A percentile compares a stretch with the other conserved stretches of the same genome.
These are phyloP conservation scores for Fopius arisanus DNA, from an alignment of 1,140 invertebrate species.

Conservation along the genomic window DNA sequence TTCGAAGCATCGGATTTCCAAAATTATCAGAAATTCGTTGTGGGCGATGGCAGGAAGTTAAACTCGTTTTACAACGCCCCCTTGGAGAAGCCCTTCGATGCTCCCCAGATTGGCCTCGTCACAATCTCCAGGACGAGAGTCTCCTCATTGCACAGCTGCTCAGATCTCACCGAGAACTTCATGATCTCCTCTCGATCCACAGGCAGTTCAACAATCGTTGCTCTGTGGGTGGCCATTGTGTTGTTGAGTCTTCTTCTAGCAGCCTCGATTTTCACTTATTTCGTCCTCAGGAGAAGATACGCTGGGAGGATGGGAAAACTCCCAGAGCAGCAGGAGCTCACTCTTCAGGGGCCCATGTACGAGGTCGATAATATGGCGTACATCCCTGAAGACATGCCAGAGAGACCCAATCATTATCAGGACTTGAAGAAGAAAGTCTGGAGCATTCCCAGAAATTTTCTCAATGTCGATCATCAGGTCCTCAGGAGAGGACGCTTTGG, in stretches of 20 bases:
- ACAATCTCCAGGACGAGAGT: constrained; percentile 74
- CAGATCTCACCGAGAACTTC: constrained; percentile 64
- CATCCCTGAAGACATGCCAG: constrained; percentile 75
- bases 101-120: constrained; percentile 74
- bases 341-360: constrained; percentile 71
- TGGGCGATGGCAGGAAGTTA: constrained; percentile 80
- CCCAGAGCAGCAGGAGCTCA: constrained; percentile 73
- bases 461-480: constrained; percentile 74
- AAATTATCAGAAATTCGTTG: constrained; percentile 72
- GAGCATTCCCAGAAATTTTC: constrained; percentile 74
- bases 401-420: constrained; percentile 74
- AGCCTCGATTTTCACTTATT: constrained; percentile 69
- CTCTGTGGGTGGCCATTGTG: constrained; percentile 70
- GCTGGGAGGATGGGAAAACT: constrained; percentile 61
- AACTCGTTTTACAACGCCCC: constrained; percentile 83
- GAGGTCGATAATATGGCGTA: constrained; percentile 70
- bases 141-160: constrained; percentile 73
- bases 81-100: constrained; percentile 65
- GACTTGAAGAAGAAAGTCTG: constrained; percentile 77
- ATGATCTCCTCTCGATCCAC: background rate
- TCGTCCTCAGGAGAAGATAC: constrained; percentile 67
- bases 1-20: constrained; percentile 68
- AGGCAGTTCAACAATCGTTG: constrained; percentile 53
- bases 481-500: constrained; percentile 77
- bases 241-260: constrained; percentile 69